Base-by-base conservation (phyloP, 2,797 vertebrate species). In the Lepus townsendii region DNA sequence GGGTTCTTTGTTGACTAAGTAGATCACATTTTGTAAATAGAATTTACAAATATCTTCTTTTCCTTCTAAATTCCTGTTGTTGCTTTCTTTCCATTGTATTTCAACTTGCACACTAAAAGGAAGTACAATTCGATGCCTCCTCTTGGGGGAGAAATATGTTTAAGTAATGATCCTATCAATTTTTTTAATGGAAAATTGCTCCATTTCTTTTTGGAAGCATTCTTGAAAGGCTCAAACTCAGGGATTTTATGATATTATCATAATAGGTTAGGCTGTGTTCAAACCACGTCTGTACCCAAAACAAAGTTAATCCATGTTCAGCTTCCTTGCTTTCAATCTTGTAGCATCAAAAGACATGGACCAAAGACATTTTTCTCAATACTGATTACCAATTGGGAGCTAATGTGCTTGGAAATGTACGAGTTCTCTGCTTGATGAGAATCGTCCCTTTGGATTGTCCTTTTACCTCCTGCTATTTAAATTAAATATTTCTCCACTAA, bases 401-500 rank as follows among this genome's bases (percentile, higher is more conserved):
- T 66, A 83, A 87, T 75, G 35, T 7, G 38, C 38, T 35, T 85
- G 78, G 47, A 94, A 89, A 94, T 85, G 84, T 85, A 82, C 6
- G 69, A 52, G 16, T 71, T 84, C 88, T 92, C 65, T 77, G 35
- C 60, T 91, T 84, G 77, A 90, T 85, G 91, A 73, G 80, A 79
- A 83, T 79, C 91, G 69, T 91, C 79, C 75, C 42, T 91, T 95
- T 79, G 27, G 26, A 77, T 65, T 87, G 38, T 52, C 32, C 80
- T 93, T 94, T 96, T 93, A 65, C 76, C 72, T 90, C n/a, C 50
- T 89, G 83, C 68, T 92, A 84, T 92, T 94, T 91, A 93, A 88
- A 86, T 92, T 84, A 92, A 96, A 85, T 79, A 52, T 93, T 94
- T 94, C 24, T 47, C 92, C 60, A 92, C 80, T 88, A 84, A 96